A percentile compares a stretch with the other conserved stretches of the same genome.
Evolutionary conservation across 1,140 invertebrate species (phyloP).

Genomic region (Meteorus sp.): DNA sequence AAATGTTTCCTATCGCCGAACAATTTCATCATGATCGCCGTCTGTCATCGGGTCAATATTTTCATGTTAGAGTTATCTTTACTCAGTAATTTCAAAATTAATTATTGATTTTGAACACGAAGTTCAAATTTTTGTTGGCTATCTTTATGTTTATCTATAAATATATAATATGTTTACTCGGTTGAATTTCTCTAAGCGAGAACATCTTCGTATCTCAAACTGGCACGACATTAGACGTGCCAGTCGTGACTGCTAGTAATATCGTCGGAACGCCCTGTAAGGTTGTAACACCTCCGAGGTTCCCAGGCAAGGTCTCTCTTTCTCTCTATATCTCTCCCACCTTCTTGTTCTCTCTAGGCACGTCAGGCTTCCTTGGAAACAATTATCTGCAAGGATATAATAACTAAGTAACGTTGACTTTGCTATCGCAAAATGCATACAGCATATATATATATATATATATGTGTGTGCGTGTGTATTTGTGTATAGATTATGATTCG

Average conservation of each 20-base stretch:
- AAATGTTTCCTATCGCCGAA: too few species aligned
- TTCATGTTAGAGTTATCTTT: too few species aligned
- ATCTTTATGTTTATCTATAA: too few species aligned
- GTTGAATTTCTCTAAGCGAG: slow-evolving; percentile 25
- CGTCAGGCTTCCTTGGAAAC: slow-evolving; percentile 49
- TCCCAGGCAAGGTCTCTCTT: slow-evolving; percentile 50
- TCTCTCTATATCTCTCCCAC: too few species aligned
- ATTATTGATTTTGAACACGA: too few species aligned
- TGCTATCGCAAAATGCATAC: background rate
- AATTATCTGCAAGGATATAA: slow-evolving; percentile 49
- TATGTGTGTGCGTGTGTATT: background rate
- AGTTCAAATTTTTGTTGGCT: too few species aligned
- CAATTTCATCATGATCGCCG: too few species aligned
- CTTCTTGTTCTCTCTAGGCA: slow-evolving; percentile 34
- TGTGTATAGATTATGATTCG: background rate
- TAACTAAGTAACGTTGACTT: slow-evolving; percentile 38
- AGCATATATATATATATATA: slow-evolving; percentile 10
- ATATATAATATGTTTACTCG: too few species aligned
- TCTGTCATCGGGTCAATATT: too few species aligned
- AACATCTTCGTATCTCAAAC: slow-evolving; percentile 10
- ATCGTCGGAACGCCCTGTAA: slow-evolving; percentile 41
- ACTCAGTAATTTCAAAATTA: too few species aligned
- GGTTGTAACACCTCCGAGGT: slow-evolving; percentile 38
- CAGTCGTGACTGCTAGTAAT: slow-evolving; percentile 39
- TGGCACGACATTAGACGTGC: slow-evolving; percentile 24